phyloP scores from a whole-genome alignment of 2,797 vertebrate species.

The Hirundo rustica region DNA sequence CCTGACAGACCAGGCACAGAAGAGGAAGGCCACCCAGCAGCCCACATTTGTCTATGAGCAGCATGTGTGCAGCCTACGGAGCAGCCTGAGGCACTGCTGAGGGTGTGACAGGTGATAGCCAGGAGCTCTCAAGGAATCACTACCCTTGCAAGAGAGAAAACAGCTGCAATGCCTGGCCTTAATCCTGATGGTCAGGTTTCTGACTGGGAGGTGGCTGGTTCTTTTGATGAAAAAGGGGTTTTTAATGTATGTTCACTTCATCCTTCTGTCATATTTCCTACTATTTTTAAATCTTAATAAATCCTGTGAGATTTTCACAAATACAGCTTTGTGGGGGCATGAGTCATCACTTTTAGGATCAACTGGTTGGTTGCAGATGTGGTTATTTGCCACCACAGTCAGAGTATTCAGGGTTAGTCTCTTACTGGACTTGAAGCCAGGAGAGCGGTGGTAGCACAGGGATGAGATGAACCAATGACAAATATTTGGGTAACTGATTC shows the following conservation, averaged over 20 bases:
- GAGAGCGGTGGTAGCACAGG: fast-evolving
- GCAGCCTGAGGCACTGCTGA: background rate
- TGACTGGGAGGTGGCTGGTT: background rate
- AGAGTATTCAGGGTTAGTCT: background rate
- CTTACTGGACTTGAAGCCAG: background rate
- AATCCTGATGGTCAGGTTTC: background rate
- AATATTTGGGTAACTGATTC: background rate
- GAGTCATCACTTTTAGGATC: background rate
- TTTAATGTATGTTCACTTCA: background rate
- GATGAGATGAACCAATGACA: background rate
- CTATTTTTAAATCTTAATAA: background rate
- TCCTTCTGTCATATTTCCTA: background rate
- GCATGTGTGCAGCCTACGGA: background rate
- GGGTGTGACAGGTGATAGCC: background rate
- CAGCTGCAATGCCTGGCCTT: background rate
- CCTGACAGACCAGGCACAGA: background rate
- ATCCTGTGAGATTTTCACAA: background rate
- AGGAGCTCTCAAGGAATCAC: background rate
- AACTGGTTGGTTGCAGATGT: background rate
- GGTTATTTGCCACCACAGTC: background rate
- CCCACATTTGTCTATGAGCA: background rate
- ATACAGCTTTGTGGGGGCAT: background rate
- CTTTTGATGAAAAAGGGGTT: background rate
- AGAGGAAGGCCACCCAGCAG: background rate
- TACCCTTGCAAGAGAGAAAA: background rate